phyloP scores from a whole-genome alignment of 2,113 vertebrate species.

The Charina bottae region DNA sequence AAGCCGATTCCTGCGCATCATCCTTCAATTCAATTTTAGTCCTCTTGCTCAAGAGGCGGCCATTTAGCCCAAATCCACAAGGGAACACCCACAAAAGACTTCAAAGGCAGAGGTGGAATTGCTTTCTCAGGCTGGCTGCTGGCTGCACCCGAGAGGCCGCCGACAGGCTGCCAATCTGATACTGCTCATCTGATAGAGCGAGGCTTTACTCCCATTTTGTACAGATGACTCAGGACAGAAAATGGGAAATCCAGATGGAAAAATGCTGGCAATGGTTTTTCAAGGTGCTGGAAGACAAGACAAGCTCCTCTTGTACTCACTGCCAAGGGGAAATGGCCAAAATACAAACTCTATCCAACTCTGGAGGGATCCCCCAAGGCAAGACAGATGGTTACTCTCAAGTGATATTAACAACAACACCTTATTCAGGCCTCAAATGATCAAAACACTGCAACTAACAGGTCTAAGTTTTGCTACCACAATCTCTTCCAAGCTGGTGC shows the following conservation, averaged over 20 bases:
- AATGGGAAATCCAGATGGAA: background rate
- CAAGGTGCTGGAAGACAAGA: background rate
- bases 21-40: rapidly evolving
- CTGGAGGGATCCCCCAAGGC: background rate
- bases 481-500: background rate
- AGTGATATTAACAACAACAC: background rate
- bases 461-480: background rate
- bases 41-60: background rate
- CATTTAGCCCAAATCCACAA: background rate
- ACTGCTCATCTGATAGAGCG: background rate
- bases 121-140: background rate
- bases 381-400: background rate
- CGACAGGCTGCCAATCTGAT: conserved; percentile 20
- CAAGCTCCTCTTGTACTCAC: background rate
- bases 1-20: rapidly evolving
- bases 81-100: background rate
- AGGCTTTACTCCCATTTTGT: background rate
- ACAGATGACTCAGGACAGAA: background rate
- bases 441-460: background rate
- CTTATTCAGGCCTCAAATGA: background rate
- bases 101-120: background rate
- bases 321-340: background rate
- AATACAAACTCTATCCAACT: background rate
- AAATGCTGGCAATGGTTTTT: background rate
- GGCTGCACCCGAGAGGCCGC: background rate